Evolutionary conservation across 2,888 invertebrate species (phyloP).

Genomic region (Malthinus flaveolus): DNA sequence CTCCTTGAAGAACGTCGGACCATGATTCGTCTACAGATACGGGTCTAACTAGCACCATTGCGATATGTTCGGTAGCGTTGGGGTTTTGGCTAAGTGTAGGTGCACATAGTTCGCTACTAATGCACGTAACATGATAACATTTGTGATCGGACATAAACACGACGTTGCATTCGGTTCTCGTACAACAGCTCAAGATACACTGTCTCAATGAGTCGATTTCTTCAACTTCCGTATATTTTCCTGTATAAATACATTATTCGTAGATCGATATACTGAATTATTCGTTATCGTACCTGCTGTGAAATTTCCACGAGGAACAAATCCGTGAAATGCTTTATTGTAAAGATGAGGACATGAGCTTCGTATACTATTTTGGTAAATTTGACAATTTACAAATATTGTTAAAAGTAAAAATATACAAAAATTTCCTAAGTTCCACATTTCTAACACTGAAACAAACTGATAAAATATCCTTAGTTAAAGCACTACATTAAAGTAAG

Average conservation of each 20-base stretch:
- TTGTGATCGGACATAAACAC: slow-evolving; percentile 75
- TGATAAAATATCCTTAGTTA: too few species aligned
- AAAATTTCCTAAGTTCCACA: not conserved
- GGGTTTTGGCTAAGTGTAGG: slow-evolving; percentile 66
- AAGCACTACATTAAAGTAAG: not conserved
- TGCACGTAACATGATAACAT: slow-evolving; percentile 79
- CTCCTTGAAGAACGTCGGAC: slow-evolving; percentile 51
- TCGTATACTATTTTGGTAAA: slow-evolving; percentile 27
- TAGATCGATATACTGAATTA: not conserved
- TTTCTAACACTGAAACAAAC: not conserved
- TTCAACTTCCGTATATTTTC: slow-evolving; percentile 56
- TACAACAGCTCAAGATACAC: slow-evolving; percentile 71
- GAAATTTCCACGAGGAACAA: slow-evolving; percentile 48
- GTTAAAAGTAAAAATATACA: not conserved
- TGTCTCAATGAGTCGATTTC: slow-evolving; percentile 60
- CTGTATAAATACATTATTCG: slow-evolving; percentile 9
- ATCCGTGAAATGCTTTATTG: slow-evolving; percentile 46
- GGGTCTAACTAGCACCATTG: slow-evolving; percentile 79
- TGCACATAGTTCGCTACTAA: slow-evolving; percentile 70
- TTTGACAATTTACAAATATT: slow-evolving; percentile 19
- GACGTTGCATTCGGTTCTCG: slow-evolving; percentile 71
- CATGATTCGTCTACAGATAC: slow-evolving; percentile 61
- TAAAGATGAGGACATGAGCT: slow-evolving; percentile 46
- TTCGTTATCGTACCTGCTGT: slow-evolving; percentile 42
- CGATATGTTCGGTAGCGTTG: slow-evolving; percentile 62